Conservation (phyloP, 2,888 invertebrate genomes). For the Drosophila emarginata region DNA sequence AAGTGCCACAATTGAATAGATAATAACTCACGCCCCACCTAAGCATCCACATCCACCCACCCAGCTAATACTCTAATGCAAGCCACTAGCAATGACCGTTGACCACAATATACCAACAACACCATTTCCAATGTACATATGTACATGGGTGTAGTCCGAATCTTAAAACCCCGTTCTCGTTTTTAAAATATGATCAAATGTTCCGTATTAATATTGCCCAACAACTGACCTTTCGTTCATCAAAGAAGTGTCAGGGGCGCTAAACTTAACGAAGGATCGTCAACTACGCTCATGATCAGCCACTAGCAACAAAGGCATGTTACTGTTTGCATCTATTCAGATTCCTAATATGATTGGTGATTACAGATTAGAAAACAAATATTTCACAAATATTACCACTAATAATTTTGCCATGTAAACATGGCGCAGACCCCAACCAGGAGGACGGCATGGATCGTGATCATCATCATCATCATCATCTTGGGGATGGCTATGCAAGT, state of each 20-base stretch:
- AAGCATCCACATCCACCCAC: slow-evolving; percentile 43
- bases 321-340: slow-evolving; percentile 79
- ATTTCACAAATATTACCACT: slow-evolving; percentile 80
- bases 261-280: too few species aligned
- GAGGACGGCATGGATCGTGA: slow-evolving; percentile 25
- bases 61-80: slow-evolving; percentile 48
- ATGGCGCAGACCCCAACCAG: slow-evolving; percentile 26
- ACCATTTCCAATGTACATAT: slow-evolving; percentile 4
- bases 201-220: too few species aligned
- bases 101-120: slow-evolving; percentile 38
- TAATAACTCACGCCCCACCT: slow-evolving; percentile 82
- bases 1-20: slow-evolving; percentile 81
- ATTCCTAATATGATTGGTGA: slow-evolving; percentile 82
- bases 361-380: slow-evolving; percentile 82
- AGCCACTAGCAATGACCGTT: slow-evolving; percentile 55
- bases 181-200: too few species aligned
- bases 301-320: slow-evolving; percentile 50
- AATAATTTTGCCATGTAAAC: slow-evolving; percentile 71
- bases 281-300: background rate
- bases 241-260: too few species aligned
- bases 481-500: slow-evolving; percentile 67
- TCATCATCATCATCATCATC: slow-evolving; percentile 45
- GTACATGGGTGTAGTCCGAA: background rate
- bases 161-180: too few species aligned
- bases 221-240: too few species aligned